phyloP scores from a whole-genome alignment of 2,797 vertebrate species.

The Pseudochaenichthys georgianus region DNA sequence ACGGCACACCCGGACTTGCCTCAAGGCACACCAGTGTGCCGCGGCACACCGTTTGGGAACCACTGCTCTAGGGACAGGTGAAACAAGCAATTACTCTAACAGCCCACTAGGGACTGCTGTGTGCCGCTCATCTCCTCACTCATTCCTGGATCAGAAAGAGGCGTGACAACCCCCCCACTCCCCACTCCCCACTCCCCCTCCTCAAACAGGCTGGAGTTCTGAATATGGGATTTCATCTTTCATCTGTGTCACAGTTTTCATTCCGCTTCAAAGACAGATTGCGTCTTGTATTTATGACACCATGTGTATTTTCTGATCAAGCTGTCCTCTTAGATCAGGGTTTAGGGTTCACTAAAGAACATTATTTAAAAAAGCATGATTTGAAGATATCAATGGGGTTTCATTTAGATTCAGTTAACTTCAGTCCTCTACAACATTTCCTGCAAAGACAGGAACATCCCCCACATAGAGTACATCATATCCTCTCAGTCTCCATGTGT shows the following conservation, averaged over 20 bases:
- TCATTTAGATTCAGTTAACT: conserved; percentile 23
- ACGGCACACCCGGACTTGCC: no score
- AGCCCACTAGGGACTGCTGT: conserved; percentile 80
- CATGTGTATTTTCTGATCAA: conserved; percentile 30
- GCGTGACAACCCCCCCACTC: conserved; percentile 25
- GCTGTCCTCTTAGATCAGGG: conserved; percentile 15
- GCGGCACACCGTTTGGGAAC: no score
- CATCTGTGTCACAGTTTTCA: conserved; percentile 36
- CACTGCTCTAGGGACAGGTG: conserved; percentile 58
- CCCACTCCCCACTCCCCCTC: no score
- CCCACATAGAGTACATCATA: conserved; percentile 7
- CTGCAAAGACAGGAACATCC: conserved; percentile 27
- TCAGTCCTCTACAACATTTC: conserved; percentile 4
- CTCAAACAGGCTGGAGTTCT: conserved; percentile 20
- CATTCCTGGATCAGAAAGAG: conserved; percentile 38
- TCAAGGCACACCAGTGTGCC: no score
- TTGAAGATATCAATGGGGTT: conserved; percentile 25
- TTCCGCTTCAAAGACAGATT: conserved; percentile 24
- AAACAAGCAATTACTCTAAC: conserved; percentile 73
- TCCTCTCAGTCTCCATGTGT: conserved; percentile 39
- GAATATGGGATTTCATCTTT: conserved; percentile 38
- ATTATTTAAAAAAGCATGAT: neutral
- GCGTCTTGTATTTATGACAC: conserved; percentile 28
- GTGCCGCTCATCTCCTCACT: conserved; percentile 53
- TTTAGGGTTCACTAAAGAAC: conserved; percentile 17